Evolutionary conservation across 2,113 vertebrate genomes (phyloP), one percentile per base, ranked within the genome.

Genomic region (Cephalopterus ornatus): DNA sequence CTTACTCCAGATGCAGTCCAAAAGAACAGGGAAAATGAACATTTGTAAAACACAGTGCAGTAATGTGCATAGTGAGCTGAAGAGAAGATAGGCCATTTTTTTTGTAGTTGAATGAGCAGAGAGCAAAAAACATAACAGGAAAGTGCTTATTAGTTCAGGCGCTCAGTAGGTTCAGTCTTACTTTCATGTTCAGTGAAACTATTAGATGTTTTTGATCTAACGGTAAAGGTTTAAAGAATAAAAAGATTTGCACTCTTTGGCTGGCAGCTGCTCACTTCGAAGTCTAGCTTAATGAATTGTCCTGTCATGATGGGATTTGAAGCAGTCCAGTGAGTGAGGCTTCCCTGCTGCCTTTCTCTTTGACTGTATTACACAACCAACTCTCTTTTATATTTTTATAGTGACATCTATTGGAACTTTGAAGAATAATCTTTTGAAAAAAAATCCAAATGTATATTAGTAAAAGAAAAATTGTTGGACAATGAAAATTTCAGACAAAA

Each of bases 391-490:
- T 96, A 98, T 98, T 97, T 98, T 98, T 93, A 96, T 98, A 97
- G 94, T 98, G 98, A 98, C 98, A 98, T 98, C 98, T 98, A 97
- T 98, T 97, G 98, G 98, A 98, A 89, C 94, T 90, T 84, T 95
- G 95, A 97, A 95, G 97, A 96, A 97, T 93, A 95, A 72, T 75
- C 49, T 47, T 91, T 73, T 47, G 12, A 12, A 15, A 52, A 88
- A 92, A 78, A 46, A 30, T 32, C 28, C 10, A 44, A 33, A 46
- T 35, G 35, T 49, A 10, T 50, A 41, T 74, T 55, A 67, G 27
- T 56, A 47, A 65, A 85, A 72, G 30, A 58, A 92, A 80, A 70
- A 58, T 53, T 42, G 30, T 62, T 47, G 71, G 28, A 46, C 37
- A 52, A 75, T 19, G 65, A 92, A 89, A 83, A 37, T 66, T 53